Base-by-base conservation (phyloP, 2,888 invertebrate species). In the Caenorhabditis imperialis region DNA sequence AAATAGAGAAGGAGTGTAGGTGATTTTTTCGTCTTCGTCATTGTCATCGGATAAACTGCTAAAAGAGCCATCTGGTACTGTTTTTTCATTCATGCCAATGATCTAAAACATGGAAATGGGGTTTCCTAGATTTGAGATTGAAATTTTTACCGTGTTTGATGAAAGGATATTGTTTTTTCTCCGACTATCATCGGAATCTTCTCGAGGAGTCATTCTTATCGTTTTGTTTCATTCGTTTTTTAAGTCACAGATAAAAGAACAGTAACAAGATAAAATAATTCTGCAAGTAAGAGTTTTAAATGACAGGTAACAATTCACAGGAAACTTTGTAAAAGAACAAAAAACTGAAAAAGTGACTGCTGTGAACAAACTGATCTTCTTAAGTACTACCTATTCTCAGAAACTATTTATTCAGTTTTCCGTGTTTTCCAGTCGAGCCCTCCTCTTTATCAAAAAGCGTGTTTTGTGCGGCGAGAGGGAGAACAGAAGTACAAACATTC, bases 11-110 rank as follows among this genome's bases (percentile, higher is more conserved):
- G 78, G 79, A 12, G 54, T 76, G 42, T 79, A 82, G 2, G 38
- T 22, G 1, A 42, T 37, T 53, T 70, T 60, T 16, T 70, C 61
- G n/a, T 72, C 69, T n/a, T 82, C 79, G 12, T 83, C 83, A 33
- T 81, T 79, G 35, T 81, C 81, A 25, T 54, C 58, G 8, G 25
- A 22, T 0, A 54, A 54, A 18, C 45, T 4, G 40, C 22, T 54
- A 4, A 54, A 63, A 22, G 54, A 47, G 12, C 63, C 54, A 22
- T 38, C 30, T 3, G 54, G 18, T 1, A 47, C 37, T 16, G 14
- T 3, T 38, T 63, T 63, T 4, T 54, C 40, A 16, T 63, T 48
- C 0, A 40, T 14, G 1, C 37, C 48, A 20, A 63, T 54, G 4
- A 8, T 38, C 63, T 63, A 18, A 35, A 62, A 45, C 10, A 18